Evolutionary conservation across 2,113 vertebrate genomes (phyloP).

Genomic region (Anthoscopus minutus): DNA sequence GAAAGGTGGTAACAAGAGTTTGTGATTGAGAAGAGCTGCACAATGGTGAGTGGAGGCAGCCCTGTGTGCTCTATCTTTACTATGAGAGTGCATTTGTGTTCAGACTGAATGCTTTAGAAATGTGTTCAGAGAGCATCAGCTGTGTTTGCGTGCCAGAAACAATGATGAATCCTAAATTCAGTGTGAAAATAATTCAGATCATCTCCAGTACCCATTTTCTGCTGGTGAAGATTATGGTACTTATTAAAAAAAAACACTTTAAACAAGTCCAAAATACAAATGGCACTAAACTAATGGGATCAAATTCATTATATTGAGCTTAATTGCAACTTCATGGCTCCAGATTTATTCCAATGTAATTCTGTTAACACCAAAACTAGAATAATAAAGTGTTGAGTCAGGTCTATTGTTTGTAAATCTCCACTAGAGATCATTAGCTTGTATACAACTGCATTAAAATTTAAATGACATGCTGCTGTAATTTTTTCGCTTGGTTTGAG

Average conservation of each 20-base stretch:
- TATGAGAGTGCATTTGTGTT: neutral
- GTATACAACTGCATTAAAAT: neutral
- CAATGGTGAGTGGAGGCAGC: neutral
- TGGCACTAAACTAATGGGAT: neutral
- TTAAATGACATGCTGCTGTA: neutral
- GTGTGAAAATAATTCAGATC: neutral
- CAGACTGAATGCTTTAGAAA: neutral
- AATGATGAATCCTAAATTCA: neutral
- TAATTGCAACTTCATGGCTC: neutral
- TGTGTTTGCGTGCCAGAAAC: neutral
- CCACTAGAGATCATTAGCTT: neutral
- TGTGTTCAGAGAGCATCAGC: neutral
- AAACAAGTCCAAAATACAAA: neutral
- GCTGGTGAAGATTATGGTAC: neutral
- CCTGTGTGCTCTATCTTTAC: neutral
- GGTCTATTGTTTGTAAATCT: neutral
- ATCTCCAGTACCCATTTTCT: neutral
- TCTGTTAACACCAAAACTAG: neutral
- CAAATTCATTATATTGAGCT: neutral
- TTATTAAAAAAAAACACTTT: neutral
- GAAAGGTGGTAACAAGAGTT: neutral
- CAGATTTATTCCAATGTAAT: neutral
- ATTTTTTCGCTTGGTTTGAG: neutral
- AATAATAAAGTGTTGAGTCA: neutral
- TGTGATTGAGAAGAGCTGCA: neutral